Percentiles rank a stretch among this genome's conserved stretches.
Evolutionary conservation across 2,888 invertebrate genomes (phyloP).

Genomic region (Agriopis marginaria): DNA sequence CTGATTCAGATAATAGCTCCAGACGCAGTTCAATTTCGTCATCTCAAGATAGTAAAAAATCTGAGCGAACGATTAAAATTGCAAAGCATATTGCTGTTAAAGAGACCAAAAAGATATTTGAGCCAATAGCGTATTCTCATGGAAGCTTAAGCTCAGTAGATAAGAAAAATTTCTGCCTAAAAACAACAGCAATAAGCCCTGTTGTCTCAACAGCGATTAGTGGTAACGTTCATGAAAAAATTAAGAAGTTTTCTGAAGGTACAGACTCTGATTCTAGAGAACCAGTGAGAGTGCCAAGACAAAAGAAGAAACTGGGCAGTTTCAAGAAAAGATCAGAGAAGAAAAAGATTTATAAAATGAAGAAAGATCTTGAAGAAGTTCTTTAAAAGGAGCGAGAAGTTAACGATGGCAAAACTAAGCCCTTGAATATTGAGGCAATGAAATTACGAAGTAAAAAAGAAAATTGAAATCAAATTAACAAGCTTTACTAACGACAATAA

Average conservation of each 20-base stretch:
- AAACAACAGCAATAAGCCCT: conserved; percentile 56
- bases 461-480: background rate
- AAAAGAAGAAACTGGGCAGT: conserved; percentile 66
- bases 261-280: conserved; percentile 61
- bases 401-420: background rate
- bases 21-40: conserved; percentile 71
- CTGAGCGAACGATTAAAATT: conserved; percentile 48
- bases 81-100: conserved; percentile 60
- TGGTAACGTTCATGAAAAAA: conserved; percentile 80
- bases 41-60: conserved; percentile 63
- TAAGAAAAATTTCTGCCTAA: conserved; percentile 58
- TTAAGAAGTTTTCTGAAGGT: conserved; percentile 73
- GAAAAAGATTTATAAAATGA: conserved; percentile 72
- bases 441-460: background rate
- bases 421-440: conserved; percentile 1
- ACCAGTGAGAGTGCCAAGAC: conserved; percentile 66
- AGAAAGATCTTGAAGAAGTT: conserved; percentile 76
- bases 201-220: conserved; percentile 62
- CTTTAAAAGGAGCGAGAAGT: conserved; percentile 53
- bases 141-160: conserved; percentile 61
- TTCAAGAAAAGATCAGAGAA: conserved; percentile 71
- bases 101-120: conserved; percentile 73
- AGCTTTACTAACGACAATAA: background rate
- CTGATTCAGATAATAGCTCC: conserved; percentile 75
- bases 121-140: conserved; percentile 62